phyloP scores from a whole-genome alignment of 2,113 vertebrate genomes.

The Festucalex cinctus region DNA sequence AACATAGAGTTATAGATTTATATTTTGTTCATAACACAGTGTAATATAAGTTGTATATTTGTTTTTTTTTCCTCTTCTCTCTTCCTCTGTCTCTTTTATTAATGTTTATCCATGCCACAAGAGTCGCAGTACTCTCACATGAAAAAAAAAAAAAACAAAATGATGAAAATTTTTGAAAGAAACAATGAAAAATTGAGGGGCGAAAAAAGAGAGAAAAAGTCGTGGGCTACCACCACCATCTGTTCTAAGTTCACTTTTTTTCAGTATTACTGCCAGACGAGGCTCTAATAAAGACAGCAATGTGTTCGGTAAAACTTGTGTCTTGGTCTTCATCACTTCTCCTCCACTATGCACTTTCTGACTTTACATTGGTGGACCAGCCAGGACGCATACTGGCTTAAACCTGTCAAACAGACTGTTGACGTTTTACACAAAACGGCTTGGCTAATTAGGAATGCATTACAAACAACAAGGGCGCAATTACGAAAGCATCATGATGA shows the following conservation, averaged over 20 bases:
- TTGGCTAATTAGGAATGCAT: too few relatives aligned
- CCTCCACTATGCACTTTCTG: conserved; percentile 28
- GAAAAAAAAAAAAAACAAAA: conserved; percentile 66
- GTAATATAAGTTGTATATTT: conserved; percentile 99
- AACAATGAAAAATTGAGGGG: conserved; percentile 46
- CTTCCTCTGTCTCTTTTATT: conserved; percentile 87
- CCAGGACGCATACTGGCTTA: too few relatives aligned
- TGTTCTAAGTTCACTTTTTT: conserved; percentile 93
- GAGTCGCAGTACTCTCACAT: conserved; percentile 89
- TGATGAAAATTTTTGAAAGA: conserved; percentile 73
- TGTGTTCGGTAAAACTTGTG: conserved; percentile 90
- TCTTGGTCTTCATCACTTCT: conserved; percentile 78
- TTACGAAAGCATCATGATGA: too few relatives aligned
- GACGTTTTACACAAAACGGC: too few relatives aligned
- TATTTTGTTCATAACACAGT: conserved; percentile 99
- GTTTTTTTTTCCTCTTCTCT: conserved; percentile 76
- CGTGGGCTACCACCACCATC: conserved; percentile 91
- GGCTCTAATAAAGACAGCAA: conserved; percentile 99
- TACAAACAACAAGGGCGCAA: too few relatives aligned
- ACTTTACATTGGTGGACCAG: conserved; percentile 7
- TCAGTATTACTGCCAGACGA: conserved; percentile 99
- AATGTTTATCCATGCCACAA: conserved; percentile 99
- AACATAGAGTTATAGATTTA: conserved; percentile 99
- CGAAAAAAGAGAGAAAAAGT: conserved; percentile 78
- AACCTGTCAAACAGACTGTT: too few relatives aligned